A percentile compares a stretch with the other conserved stretches of the same genome.
phyloP scores from a whole-genome alignment of 2,797 vertebrate genomes.

The Leuciscus waleckii region DNA sequence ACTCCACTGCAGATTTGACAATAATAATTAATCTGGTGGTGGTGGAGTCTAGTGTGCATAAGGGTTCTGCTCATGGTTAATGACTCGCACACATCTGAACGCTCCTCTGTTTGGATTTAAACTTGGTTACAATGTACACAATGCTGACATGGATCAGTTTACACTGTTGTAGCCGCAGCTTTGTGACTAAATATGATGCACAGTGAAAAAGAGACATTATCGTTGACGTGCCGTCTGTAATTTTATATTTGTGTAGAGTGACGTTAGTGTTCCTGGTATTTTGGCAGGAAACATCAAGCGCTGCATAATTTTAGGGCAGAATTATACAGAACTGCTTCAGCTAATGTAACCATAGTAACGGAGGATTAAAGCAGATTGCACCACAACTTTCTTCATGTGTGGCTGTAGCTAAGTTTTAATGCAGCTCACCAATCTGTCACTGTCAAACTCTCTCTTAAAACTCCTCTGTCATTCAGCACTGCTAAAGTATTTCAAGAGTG shows the following conservation, averaged over 20 bases:
- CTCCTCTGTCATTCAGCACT: constrained; percentile 50
- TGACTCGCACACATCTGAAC: not conserved
- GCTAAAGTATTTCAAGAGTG: constrained; percentile 47
- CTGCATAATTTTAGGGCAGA: constrained; percentile 58
- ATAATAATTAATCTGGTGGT: constrained; percentile 44
- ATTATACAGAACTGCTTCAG: constrained; percentile 57
- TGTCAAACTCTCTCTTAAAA: constrained; percentile 51
- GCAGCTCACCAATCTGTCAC: constrained; percentile 54
- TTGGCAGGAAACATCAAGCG: constrained; percentile 59
- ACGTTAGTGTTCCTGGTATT: constrained; percentile 55
- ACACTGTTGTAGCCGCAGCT: not conserved
- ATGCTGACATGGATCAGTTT: not conserved
- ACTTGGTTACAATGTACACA: constrained; percentile 17
- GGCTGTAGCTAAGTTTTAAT: constrained; percentile 58
- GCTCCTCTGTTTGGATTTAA: constrained; percentile 3
- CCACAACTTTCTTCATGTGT: constrained; percentile 63
- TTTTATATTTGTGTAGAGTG: constrained; percentile 21
- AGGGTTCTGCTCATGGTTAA: constrained; percentile 3
- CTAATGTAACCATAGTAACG: constrained; percentile 67
- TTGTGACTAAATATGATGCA: constrained; percentile 20
- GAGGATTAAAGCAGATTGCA: constrained; percentile 62
- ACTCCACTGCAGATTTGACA: constrained; percentile 25
- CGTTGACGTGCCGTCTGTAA: not conserved
- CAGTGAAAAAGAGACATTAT: constrained; percentile 1
- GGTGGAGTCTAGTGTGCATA: not conserved